A percentile compares a stretch with the other conserved stretches of the same genome.
Conservation (phyloP, 1,140 invertebrate genomes). For the Anoplophora glabripennis region DNA sequence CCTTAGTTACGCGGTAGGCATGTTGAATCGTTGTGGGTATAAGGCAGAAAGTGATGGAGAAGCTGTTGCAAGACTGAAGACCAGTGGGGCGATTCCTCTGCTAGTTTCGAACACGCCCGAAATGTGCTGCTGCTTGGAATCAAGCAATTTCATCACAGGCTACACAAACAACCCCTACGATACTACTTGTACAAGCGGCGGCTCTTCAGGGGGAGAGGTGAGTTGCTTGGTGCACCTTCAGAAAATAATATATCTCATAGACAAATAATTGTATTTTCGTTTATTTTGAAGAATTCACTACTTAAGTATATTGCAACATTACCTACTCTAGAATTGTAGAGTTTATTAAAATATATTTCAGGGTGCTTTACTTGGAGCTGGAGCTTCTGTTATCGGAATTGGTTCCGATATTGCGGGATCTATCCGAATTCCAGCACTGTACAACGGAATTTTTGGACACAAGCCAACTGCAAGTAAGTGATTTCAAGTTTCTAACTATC, state of each 20-base stretch:
- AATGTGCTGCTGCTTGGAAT: conserved; percentile 68
- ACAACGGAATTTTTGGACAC: conserved; percentile 85
- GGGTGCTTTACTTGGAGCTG: conserved; percentile 67
- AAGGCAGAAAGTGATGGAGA: conserved; percentile 61
- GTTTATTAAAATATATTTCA: conserved; percentile 44
- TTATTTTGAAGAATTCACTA: too few relatives aligned
- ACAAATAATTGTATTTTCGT: too few relatives aligned
- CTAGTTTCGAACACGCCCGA: conserved; percentile 81
- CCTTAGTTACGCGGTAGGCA: conserved; percentile 64
- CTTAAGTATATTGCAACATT: too few relatives aligned
- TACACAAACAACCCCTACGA: conserved; percentile 79
- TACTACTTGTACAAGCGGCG: conserved; percentile 60
- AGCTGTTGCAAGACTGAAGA: conserved; percentile 57
- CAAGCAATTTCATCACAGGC: conserved; percentile 67
- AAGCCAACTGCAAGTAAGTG: conserved; percentile 70
- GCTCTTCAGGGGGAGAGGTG: conserved; percentile 77
- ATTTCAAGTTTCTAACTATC: too few relatives aligned
- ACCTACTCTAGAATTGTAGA: too few relatives aligned
- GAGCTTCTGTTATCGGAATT: conserved; percentile 74
- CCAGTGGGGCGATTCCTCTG: conserved; percentile 75
- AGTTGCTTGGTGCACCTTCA: too few relatives aligned
- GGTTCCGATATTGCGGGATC: conserved; percentile 86
- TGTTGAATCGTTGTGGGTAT: conserved; percentile 54
- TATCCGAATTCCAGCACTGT: conserved; percentile 79
- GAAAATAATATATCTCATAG: too few relatives aligned